Evolutionary conservation across 2,888 invertebrate species (phyloP).

Genomic region (Lumbricus terrestris): DNA sequence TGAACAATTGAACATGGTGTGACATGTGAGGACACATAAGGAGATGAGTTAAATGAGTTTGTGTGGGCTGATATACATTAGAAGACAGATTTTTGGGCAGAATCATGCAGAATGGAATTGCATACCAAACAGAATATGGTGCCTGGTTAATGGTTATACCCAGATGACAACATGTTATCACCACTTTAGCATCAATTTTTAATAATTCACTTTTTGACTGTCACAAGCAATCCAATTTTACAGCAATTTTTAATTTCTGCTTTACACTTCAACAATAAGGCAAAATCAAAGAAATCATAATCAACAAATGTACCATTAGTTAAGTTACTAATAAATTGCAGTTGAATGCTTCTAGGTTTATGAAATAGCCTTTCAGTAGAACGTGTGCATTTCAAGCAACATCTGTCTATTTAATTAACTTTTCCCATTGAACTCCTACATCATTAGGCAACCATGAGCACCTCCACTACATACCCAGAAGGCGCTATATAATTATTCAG

Average conservation of each 20-base stretch:
- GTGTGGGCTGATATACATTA: too few species aligned
- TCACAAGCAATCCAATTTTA: not conserved
- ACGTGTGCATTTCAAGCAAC: not conserved
- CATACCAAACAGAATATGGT: not conserved
- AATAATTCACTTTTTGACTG: not conserved
- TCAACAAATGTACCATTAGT: too few species aligned
- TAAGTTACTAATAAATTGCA: too few species aligned
- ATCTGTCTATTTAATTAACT: not conserved
- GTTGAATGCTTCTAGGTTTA: too few species aligned
- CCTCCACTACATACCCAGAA: not conserved
- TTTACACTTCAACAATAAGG: not conserved
- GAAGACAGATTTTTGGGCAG: too few species aligned
- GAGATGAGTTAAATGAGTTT: too few species aligned
- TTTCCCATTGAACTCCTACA: not conserved
- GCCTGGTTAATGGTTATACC: not conserved
- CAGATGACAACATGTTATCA: not conserved
- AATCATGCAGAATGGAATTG: not conserved
- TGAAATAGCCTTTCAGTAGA: not conserved
- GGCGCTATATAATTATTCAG: not conserved
- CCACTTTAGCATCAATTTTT: not conserved
- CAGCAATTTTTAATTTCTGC: not conserved
- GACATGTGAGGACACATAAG: too few species aligned
- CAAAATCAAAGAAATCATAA: not conserved
- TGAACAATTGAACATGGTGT: too few species aligned
- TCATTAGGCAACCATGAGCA: not conserved